These are phyloP conservation scores for Trissonchulus latispiculum DNA, from an alignment of 2,888 invertebrate genomes.

Conservation along the genomic window DNA sequence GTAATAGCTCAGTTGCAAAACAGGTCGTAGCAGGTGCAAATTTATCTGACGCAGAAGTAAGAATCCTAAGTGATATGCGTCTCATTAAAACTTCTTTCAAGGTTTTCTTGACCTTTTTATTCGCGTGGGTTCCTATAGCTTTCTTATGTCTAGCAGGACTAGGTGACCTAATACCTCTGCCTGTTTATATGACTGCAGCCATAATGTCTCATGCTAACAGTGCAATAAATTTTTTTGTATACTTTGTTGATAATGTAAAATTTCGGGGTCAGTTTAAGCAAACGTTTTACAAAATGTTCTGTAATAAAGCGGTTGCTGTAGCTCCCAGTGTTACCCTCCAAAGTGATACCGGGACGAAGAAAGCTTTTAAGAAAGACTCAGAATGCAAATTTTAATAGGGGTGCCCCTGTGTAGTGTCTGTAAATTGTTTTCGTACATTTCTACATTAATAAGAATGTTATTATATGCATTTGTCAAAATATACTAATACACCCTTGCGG, in stretches of 20 bases:
- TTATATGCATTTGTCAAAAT: too few species aligned
- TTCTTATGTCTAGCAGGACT: not conserved
- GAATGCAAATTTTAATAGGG: too few species aligned
- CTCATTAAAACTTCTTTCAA: constrained; percentile 8
- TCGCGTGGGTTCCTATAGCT: constrained; percentile 2
- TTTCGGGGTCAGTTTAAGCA: not conserved
- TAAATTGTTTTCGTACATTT: too few species aligned
- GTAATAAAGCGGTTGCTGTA: not conserved
- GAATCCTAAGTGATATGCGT: not conserved
- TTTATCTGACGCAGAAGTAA: not conserved
- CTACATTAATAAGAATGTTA: too few species aligned
- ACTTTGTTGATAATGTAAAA: not conserved
- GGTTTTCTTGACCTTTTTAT: constrained; percentile 2
- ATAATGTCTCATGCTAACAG: constrained; percentile 9
- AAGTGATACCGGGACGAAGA: too few species aligned
- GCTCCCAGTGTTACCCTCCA: not conserved
- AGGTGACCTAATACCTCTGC: not conserved
- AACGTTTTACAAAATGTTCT: not conserved
- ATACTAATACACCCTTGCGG: too few species aligned
- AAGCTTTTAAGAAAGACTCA: too few species aligned
- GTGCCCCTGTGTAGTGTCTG: too few species aligned
- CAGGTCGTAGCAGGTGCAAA: not conserved
- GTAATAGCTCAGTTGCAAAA: not conserved
- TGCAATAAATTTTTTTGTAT: constrained; percentile 10
- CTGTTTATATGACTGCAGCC: not conserved